phyloP scores from a whole-genome alignment of 2,888 invertebrate genomes.

The Volucella bombylans region DNA sequence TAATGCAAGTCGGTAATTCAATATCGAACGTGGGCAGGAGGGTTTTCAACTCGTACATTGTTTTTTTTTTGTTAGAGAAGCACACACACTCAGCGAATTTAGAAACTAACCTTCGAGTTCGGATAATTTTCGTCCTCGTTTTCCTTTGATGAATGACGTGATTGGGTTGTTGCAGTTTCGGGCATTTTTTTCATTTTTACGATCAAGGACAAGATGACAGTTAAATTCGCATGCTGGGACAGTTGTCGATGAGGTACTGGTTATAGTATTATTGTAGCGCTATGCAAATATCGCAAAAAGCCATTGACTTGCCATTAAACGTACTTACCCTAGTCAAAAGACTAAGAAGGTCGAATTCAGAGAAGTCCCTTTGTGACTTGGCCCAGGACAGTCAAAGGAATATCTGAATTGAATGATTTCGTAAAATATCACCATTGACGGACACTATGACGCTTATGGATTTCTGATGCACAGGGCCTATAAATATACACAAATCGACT shows the following conservation, averaged over 20 bases:
- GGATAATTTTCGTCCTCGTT: constrained; percentile 58
- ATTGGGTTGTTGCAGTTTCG: constrained; percentile 33
- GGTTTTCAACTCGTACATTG: constrained; percentile 86
- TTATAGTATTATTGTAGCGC: no score
- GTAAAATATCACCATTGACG: no score
- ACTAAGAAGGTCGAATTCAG: no score
- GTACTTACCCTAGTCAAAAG: no score
- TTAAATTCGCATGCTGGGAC: not conserved
- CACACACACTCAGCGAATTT: constrained; percentile 41
- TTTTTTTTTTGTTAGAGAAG: constrained; percentile 64
- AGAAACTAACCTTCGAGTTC: constrained; percentile 67
- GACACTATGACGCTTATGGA: no score
- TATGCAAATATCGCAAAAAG: no score
- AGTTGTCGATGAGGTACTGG: not conserved
- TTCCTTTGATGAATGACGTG: constrained; percentile 64
- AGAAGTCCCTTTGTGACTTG: no score
- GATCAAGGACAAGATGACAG: constrained; percentile 3
- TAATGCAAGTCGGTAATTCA: constrained; percentile 84
- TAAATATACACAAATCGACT: no score
- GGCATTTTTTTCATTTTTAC: constrained; percentile 50
- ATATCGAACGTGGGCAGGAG: constrained; percentile 84
- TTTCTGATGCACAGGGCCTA: no score
- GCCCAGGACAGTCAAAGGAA: no score
- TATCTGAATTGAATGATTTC: no score
- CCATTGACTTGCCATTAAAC: no score